A percentile compares a stretch with the other conserved stretches of the same genome.
phyloP scores from a whole-genome alignment of 2,888 invertebrate genomes.

The Cataglyphis livida region DNA sequence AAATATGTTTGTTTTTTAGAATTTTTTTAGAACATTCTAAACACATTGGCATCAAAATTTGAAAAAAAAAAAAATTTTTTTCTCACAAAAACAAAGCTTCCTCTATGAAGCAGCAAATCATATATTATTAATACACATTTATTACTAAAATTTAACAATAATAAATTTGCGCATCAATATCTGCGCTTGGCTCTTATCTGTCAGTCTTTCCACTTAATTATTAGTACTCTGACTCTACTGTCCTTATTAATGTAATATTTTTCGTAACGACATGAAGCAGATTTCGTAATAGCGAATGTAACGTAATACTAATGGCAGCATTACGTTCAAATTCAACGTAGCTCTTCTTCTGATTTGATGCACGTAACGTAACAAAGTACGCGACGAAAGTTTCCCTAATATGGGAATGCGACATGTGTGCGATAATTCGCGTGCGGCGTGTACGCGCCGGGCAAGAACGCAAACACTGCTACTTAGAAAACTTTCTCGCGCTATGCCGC shows the following conservation, averaged over 20 bases:
- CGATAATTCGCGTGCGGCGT: constrained; percentile 71
- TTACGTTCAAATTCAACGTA: constrained; percentile 19
- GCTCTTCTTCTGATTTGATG: not conserved
- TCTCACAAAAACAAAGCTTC: too few species aligned
- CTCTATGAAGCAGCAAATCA: too few species aligned
- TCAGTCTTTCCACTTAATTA: too few species aligned
- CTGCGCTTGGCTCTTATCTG: too few species aligned
- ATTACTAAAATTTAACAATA: too few species aligned
- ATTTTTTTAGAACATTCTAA: too few species aligned
- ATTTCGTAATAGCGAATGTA: not conserved
- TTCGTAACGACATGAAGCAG: not conserved
- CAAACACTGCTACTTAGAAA: constrained; percentile 65
- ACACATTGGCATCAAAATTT: too few species aligned
- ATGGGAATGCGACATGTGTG: constrained; percentile 73
- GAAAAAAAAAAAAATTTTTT: too few species aligned
- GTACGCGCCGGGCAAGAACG: constrained; percentile 66
- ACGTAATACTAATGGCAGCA: not conserved
- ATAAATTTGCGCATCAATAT: too few species aligned
- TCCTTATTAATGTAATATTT: not conserved
- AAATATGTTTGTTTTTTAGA: too few species aligned
- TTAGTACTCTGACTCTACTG: too few species aligned
- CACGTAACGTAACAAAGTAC: constrained; percentile 40
- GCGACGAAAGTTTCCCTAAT: constrained; percentile 70
- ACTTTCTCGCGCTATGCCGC: constrained; percentile 59
- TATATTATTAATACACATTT: too few species aligned